Percentiles rank a stretch among this genome's conserved stretches.
These are phyloP conservation scores for Pammene fasciana DNA, from an alignment of 2,888 invertebrate genomes.

Conservation along the genomic window DNA sequence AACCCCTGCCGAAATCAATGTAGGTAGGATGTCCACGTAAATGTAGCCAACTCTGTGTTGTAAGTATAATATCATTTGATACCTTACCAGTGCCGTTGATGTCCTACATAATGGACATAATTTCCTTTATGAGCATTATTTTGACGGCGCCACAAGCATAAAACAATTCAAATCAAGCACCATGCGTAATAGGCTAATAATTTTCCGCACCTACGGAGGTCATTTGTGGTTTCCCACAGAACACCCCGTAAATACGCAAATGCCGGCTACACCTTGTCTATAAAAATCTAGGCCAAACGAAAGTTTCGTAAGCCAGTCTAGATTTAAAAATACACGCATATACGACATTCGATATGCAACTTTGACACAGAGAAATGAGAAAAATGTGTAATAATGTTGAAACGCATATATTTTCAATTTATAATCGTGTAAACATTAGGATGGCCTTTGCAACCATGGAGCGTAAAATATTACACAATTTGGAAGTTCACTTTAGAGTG, in stretches of 20 bases:
- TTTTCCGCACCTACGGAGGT: conserved; percentile 20
- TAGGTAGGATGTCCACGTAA: too few relatives aligned
- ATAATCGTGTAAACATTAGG: conserved; percentile 39
- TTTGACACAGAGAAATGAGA: conserved; percentile 35
- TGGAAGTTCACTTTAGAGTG: conserved; percentile 9
- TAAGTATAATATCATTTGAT: too few relatives aligned
- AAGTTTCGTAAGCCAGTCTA: conserved; percentile 34
- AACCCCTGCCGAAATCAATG: too few relatives aligned
- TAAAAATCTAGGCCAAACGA: conserved; percentile 28
- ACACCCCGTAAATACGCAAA: conserved; percentile 22
- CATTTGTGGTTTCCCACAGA: conserved; percentile 32
- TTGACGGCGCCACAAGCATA: not conserved
- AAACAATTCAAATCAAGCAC: conserved; percentile 17
- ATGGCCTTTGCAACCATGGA: conserved; percentile 27
- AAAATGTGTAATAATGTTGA: conserved; percentile 37
- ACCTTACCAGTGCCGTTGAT: too few relatives aligned
- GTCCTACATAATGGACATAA: not conserved
- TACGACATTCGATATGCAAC: conserved; percentile 24
- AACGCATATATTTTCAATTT: conserved; percentile 38
- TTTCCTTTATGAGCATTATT: conserved; percentile 5
- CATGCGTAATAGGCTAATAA: not conserved
- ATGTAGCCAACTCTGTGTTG: too few relatives aligned
- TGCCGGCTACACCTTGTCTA: not conserved
- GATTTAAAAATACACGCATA: conserved; percentile 16
- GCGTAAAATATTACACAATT: conserved; percentile 30